Evolutionary conservation across 2,113 vertebrate genomes (phyloP), one percentile per base, ranked within the genome.

Genomic region (Acanthochromis polyacanthus): DNA sequence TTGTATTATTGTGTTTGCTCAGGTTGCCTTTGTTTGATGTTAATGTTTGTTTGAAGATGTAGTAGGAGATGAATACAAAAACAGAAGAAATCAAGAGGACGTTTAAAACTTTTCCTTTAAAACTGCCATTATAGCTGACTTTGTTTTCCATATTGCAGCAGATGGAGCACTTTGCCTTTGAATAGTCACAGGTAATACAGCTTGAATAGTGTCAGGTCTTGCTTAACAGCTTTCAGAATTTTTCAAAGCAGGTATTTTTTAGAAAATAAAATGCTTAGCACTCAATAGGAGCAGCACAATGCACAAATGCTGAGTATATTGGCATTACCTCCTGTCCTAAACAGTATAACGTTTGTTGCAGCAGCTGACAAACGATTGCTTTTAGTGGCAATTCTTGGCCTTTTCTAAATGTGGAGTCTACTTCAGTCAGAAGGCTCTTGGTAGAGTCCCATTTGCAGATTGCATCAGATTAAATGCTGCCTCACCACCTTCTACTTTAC

Each of bases 401-500:
- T 38, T 51, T 70, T 71, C 19, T 69, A n/a, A 15, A 28, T 59
- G 58, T 38, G 25, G 62, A 45, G 57, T 52, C 5, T 20, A 64
- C 22, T 25, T 74, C 25, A 52, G 16, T 56, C 45, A 22, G 25
- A 15, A 60, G 46, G 23, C n/a, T 63, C 57, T 15, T 43, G 0
- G 3, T 43, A 3, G 11, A 43, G 8, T 12, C 11, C 11, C 40
- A 43, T 83, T 15, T 55, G 20, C 45, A 58, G 64, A 69, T 78
- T 70, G 28, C 71, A 45, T 43, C 15, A 45, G 19, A 32, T 62
- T 59, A n/a, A 75, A 71, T 58, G 43, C 4, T 48, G 48, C 28
- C n/a, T 74, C 56, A 17, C 19, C 55, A 60, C 57, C 68, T 32
- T 40, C 70, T 51, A 48, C 43, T 66, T 61, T 75, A 78, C 60